phyloP scores from a whole-genome alignment of 2,888 invertebrate genomes.

The Dasysyrphus tricinctus region DNA sequence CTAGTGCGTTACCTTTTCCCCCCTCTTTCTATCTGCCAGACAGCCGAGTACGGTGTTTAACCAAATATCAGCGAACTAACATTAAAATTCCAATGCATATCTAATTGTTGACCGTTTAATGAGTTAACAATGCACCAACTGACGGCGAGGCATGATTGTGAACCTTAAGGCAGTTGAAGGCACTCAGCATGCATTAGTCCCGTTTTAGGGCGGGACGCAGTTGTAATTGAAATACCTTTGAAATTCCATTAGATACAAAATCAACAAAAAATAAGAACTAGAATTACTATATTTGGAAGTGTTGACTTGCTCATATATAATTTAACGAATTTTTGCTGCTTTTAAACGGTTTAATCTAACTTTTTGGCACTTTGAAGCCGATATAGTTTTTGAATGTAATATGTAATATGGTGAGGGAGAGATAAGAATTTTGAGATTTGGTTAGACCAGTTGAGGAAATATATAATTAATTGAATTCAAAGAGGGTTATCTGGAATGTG shows the following conservation, averaged over 20 bases:
- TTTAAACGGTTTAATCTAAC: background rate
- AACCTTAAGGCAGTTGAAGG: slow-evolving; percentile 17
- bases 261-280: slow-evolving; percentile 19
- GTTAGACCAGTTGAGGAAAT: background rate
- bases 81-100: slow-evolving; percentile 73
- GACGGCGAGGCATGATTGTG: slow-evolving; percentile 34
- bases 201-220: slow-evolving; percentile 59
- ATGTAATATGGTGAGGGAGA: too few relatives aligned
- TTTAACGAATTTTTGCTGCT: background rate
- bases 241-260: slow-evolving; percentile 59
- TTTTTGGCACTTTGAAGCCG: background rate
- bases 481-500: too few relatives aligned
- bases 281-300: background rate
- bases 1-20: slow-evolving; percentile 16
- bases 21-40: slow-evolving; percentile 30
- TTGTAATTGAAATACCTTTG: slow-evolving; percentile 63
- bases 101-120: slow-evolving; percentile 74
- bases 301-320: background rate
- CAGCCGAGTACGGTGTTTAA: slow-evolving; percentile 58
- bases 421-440: background rate
- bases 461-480: too few relatives aligned
- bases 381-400: background rate
- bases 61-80: slow-evolving; percentile 74
- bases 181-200: slow-evolving; percentile 31
- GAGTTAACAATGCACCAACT: slow-evolving; percentile 63